Percentiles rank a stretch among this genome's conserved stretches.
phyloP scores from a whole-genome alignment of 2,797 vertebrate genomes.

The Sebastolobus alascanus region DNA sequence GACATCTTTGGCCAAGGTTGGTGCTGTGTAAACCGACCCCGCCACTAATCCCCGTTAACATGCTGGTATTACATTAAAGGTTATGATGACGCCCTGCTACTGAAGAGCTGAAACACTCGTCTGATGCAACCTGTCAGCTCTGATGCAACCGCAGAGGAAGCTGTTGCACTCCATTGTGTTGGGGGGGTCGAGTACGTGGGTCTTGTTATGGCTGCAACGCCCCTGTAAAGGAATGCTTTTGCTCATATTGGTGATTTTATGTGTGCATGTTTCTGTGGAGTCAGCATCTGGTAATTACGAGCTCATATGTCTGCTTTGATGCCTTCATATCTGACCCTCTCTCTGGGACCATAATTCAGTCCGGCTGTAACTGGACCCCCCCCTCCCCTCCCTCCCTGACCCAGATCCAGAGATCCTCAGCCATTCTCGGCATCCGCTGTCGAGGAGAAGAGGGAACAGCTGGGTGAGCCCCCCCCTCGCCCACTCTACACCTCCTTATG shows the following conservation, averaged over 20 bases:
- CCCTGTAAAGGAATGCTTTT: no score
- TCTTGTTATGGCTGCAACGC: not conserved
- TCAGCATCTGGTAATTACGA: slow-evolving; percentile 1
- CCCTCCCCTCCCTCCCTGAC: slow-evolving; percentile 46
- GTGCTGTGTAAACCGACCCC: slow-evolving; percentile 43
- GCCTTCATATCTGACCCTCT: slow-evolving; percentile 18
- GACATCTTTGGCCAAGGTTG: slow-evolving; percentile 43
- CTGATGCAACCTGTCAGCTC: slow-evolving; percentile 41
- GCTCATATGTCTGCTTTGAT: slow-evolving; percentile 31
- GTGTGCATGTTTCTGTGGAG: not conserved
- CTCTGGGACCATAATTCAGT: slow-evolving; percentile 39
- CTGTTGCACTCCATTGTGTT: not conserved
- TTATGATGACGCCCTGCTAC: slow-evolving; percentile 45
- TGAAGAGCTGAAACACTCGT: slow-evolving; percentile 54
- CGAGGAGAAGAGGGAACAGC: slow-evolving; percentile 75
- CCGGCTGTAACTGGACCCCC: slow-evolving; percentile 60
- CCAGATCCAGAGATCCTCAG: slow-evolving; percentile 69
- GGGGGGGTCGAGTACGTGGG: not conserved
- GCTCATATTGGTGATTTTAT: no score
- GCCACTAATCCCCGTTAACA: slow-evolving; percentile 69
- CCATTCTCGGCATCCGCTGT: slow-evolving; percentile 71
- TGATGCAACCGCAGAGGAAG: slow-evolving; percentile 5
- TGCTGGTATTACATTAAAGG: slow-evolving; percentile 70
- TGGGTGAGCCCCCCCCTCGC: slow-evolving; percentile 42
- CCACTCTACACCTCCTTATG: slow-evolving; percentile 15